Base-by-base conservation (phyloP, 2,888 invertebrate species). In the Hipparchia semele region DNA sequence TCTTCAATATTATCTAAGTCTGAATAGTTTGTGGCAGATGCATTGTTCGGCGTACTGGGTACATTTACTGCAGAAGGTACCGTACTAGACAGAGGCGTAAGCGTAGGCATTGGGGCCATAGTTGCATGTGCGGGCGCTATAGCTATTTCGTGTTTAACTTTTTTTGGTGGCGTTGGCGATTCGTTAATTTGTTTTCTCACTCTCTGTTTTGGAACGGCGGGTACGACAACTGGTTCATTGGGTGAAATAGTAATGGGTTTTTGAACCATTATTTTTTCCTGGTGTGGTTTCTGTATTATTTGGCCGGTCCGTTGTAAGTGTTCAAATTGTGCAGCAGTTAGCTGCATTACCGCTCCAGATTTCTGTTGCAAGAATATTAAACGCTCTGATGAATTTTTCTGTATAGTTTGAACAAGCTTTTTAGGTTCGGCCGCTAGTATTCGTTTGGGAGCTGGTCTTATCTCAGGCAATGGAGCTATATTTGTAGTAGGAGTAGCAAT, bases 271-370 rank as follows among this genome's bases (percentile, higher is more conserved):
- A 89, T 78, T 81, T 84, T 93, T 81, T 87, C 94, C 80, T 80
- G 88, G 2, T 85, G 74, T 1, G 86, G 79, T 79, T 90, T 92
- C 70, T 91, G 90, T 58, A 94, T 85, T 46, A 94, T 90, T 81
- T 94, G 94, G 0, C 94, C 94, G 0, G 93, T 93, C 71, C 91
- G 83, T 78, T 94, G 92, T 75, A 94, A 81, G 79, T 94, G 93
- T 77, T 94, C 93, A 78, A 94, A 94, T 80, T 94, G 93, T n/a
- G 94, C 90, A 7, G 92, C 86, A 6, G 94, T 94, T 61, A 94
- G 82, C 77, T 94, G 94, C 87, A 94, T 90, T 2, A 94, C 90
- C 3, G 92, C 83, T 13, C 94, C 94, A n/a, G 92, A 90, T 80
- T 93, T 94, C 75, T 94, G 92, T 82, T 93, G 90, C 62, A 92